Evolutionary conservation across 2,888 invertebrate species (phyloP).

Genomic region (Polyommatus icarus): DNA sequence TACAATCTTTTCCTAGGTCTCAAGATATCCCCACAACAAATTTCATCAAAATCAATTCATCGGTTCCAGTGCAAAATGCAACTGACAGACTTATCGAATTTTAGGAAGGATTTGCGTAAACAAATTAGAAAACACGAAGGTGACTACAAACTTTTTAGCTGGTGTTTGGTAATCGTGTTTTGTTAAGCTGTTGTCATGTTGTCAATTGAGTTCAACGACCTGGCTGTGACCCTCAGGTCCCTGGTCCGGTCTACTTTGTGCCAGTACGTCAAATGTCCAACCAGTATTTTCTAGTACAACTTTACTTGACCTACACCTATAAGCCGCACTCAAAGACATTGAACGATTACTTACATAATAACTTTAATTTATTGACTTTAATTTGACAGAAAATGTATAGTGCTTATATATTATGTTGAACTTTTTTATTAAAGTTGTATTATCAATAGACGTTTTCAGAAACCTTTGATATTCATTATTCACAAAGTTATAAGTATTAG

Average conservation of each 20-base stretch:
- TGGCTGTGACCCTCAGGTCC: slow-evolving; percentile 16
- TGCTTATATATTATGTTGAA: no score
- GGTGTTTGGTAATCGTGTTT: neutral
- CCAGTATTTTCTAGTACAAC: slow-evolving; percentile 3
- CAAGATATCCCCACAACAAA: no score
- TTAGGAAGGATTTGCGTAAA: neutral
- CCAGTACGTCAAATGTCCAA: slow-evolving; percentile 5
- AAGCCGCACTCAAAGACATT: neutral
- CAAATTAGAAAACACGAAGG: slow-evolving; percentile 8
- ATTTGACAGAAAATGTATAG: neutral
- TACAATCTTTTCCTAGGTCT: no score
- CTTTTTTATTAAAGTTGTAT: no score
- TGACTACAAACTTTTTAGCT: neutral
- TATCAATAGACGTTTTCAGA: no score
- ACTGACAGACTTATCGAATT: neutral
- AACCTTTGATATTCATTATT: no score
- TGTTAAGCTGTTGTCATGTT: slow-evolving; percentile 2
- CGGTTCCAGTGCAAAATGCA: neutral
- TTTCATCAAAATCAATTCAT: no score
- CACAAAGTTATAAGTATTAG: no score
- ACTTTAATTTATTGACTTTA: neutral
- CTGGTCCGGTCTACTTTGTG: neutral
- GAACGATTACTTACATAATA: neutral
- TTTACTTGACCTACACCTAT: neutral
- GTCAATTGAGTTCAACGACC: slow-evolving; percentile 23